These are phyloP conservation scores for Potamilus streckersoni DNA, from an alignment of 1,140 invertebrate species.

Conservation along the genomic window DNA sequence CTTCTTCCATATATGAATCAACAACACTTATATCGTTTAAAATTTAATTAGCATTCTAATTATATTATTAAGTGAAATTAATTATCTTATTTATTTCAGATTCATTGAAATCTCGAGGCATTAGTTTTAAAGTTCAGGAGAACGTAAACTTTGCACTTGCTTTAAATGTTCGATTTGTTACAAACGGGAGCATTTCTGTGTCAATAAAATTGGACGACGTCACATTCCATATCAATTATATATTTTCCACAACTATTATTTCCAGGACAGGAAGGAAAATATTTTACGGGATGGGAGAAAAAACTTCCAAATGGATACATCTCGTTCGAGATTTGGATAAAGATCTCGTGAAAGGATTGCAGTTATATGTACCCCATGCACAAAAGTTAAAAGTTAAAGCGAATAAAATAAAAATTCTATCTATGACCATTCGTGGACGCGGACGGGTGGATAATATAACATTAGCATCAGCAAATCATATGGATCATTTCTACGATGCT, in stretches of 20 bases:
- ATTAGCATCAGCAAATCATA: conserved; percentile 71
- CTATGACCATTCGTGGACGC: conserved; percentile 77
- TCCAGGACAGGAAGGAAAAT: conserved; percentile 78
- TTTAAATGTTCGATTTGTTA: conserved; percentile 78
- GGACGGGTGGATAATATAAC: conserved; percentile 72
- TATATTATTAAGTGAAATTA: neutral
- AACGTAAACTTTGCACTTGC: conserved; percentile 73
- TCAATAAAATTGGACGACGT: conserved; percentile 79
- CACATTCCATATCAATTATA: conserved; percentile 85
- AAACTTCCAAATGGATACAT: conserved; percentile 79
- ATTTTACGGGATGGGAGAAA: conserved; percentile 86
- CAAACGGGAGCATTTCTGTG: conserved; percentile 85
- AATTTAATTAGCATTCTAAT: no score
- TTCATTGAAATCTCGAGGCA: conserved; percentile 75
- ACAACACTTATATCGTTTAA: no score
- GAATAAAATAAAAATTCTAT: conserved; percentile 48
- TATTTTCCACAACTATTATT: conserved; percentile 80
- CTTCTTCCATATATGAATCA: no score
- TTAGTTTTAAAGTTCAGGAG: conserved; percentile 79
- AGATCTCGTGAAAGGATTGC: conserved; percentile 90
- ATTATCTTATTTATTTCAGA: conserved; percentile 63
- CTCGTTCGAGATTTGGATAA: conserved; percentile 89
- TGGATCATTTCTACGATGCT: conserved; percentile 92
- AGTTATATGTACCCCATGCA: conserved; percentile 55
- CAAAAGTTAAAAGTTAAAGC: conserved; percentile 26